These are phyloP conservation scores for Tinea pellionella DNA, from an alignment of 2,888 invertebrate genomes.

Conservation along the genomic window DNA sequence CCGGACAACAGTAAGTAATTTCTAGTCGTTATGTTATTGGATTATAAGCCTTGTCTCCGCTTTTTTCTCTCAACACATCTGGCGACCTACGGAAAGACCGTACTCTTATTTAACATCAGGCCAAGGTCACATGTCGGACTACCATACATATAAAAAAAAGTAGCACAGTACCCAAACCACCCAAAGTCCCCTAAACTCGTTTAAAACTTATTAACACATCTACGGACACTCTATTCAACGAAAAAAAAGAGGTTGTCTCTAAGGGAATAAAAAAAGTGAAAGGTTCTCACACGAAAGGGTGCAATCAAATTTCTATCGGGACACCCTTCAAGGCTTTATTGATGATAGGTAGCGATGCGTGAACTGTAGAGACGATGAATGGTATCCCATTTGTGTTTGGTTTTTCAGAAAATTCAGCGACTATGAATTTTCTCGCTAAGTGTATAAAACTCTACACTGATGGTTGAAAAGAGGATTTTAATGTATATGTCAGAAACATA, in stretches of 20 bases:
- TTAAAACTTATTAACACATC: neutral
- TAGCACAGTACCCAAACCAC: neutral
- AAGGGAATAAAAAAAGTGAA: conserved; percentile 29
- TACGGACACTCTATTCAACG: conserved; percentile 30
- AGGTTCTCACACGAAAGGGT: conserved; percentile 40
- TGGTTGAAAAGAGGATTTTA: too few relatives aligned
- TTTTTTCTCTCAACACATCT: too few relatives aligned
- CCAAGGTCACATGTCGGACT: too few relatives aligned
- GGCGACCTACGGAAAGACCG: too few relatives aligned
- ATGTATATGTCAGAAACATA: too few relatives aligned
- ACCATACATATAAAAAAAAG: neutral
- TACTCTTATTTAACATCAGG: too few relatives aligned
- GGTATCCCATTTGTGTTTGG: conserved; percentile 32
- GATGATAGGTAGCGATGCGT: conserved; percentile 33
- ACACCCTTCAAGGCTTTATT: conserved; percentile 44
- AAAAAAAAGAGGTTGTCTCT: conserved; percentile 28
- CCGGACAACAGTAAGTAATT: too few relatives aligned
- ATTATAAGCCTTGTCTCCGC: too few relatives aligned
- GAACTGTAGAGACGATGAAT: conserved; percentile 29
- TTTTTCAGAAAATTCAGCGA: conserved; percentile 50
- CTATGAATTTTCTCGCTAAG: conserved; percentile 31
- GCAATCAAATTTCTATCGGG: conserved; percentile 54
- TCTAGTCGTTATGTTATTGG: too few relatives aligned
- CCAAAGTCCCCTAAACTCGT: neutral
- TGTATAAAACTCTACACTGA: neutral